Conservation (phyloP, 2,797 vertebrate species). For the Pampus argenteus region DNA sequence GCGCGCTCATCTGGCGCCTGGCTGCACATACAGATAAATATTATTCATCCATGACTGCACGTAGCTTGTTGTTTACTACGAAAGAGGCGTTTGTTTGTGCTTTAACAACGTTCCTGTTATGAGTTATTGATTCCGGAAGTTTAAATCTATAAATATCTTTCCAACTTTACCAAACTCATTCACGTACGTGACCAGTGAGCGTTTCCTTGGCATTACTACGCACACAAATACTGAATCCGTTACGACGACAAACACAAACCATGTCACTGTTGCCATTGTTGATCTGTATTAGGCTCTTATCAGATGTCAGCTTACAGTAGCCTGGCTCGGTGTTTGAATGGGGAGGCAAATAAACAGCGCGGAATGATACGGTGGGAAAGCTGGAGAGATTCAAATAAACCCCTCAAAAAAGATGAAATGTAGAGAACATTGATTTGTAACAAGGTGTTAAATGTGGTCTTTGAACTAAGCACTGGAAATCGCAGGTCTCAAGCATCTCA, state of each 20-base stretch:
- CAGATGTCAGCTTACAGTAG: constrained; percentile 56
- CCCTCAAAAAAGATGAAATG: not conserved
- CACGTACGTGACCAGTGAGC: constrained; percentile 17
- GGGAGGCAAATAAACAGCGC: constrained; percentile 40
- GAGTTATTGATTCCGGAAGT: no score
- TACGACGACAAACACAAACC: constrained; percentile 40
- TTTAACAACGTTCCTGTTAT: no score
- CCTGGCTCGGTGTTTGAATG: constrained; percentile 28
- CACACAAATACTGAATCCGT: no score
- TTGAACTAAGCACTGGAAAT: not conserved
- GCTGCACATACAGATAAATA: no score
- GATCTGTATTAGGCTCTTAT: constrained; percentile 67
- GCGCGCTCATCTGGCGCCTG: no score
- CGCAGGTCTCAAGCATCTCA: constrained; percentile 30
- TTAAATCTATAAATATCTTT: no score
- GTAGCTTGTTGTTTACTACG: no score
- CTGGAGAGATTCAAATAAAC: constrained; percentile 23
- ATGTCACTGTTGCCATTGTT: constrained; percentile 65
- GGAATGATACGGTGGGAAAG: constrained; percentile 1
- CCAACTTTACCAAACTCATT: not conserved
- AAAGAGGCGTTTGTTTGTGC: no score
- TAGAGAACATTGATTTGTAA: not conserved
- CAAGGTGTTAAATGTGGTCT: not conserved
- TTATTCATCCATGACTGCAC: no score
- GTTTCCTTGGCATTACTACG: constrained; percentile 54